phyloP scores from a whole-genome alignment of 2,888 invertebrate genomes.

The Drosophila paranaensis region DNA sequence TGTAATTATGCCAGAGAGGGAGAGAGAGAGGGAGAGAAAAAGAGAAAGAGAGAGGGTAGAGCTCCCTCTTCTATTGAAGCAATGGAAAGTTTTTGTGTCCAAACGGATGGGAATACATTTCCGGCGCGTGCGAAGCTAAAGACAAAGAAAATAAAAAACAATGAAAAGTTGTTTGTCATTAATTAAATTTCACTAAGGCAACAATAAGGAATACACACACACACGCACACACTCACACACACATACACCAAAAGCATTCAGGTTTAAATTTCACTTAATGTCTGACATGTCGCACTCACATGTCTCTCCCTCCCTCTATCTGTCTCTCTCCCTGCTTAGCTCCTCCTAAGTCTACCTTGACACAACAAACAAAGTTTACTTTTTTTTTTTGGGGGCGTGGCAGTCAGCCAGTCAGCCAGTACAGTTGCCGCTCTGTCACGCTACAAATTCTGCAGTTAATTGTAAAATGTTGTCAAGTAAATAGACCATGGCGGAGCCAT shows the following conservation, averaged over 20 bases:
- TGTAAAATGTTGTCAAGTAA: constrained; percentile 5
- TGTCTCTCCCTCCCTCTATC: neutral
- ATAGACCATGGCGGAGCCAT: neutral
- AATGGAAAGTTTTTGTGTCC: constrained; percentile 64
- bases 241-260: constrained; percentile 23
- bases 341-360: neutral
- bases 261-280: constrained; percentile 59
- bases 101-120: constrained; percentile 69
- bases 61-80: constrained; percentile 13
- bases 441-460: constrained; percentile 25
- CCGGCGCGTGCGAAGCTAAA: constrained; percentile 62
- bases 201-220: constrained; percentile 19
- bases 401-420: neutral
- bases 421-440: constrained; percentile 2
- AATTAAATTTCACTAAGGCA: constrained; percentile 67
- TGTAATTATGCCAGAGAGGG: constrained; percentile 32
- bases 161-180: constrained; percentile 76
- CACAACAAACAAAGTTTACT: constrained; percentile 3
- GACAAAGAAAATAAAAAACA: constrained; percentile 45
- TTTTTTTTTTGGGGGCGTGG: constrained; percentile 7
- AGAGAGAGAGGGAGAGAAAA: neutral
- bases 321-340: neutral
- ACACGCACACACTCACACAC: constrained; percentile 11
- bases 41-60: neutral
- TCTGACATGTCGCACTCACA: constrained; percentile 18